Evolutionary conservation across 2,113 vertebrate genomes (phyloP), one percentile per base, ranked within the genome.

Genomic region (Bambusicola thoracicus): DNA sequence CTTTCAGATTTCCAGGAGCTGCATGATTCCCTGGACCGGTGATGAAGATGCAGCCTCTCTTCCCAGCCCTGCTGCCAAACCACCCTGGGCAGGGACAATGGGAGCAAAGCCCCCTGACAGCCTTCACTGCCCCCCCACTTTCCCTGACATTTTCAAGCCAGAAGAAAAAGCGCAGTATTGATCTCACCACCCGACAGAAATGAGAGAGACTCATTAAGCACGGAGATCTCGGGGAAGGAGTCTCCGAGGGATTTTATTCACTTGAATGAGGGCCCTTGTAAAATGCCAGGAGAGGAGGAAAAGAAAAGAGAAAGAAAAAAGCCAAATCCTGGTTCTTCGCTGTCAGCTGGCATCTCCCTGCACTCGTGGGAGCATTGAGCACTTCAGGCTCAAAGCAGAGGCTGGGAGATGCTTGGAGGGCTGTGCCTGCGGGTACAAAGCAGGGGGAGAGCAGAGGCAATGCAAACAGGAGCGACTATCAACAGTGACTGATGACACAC

Each of bases 401-500:
- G 43, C 34, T 75, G 19, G 1, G 4, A 62, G 62, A 27, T 11
- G 6, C 68, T 56, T 9, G 6, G 41, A 83, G 46, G 81, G 19
- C 19, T 68, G 75, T 9, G 84, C 59, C 81, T 95, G 77, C 6
- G 7, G 74, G 81, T 2, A 0, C 27, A 27, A 89, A 32, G 49
- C 65, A 24, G 46, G 65, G 40, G 48, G 85, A 94, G 20, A 78
- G 63, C 24, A 81, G 48, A 34, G 4, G 62, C 72, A 82, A 32
- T 0, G 0, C 14, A 27, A 86, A 66, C 15, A 8, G 69, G 93
- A 87, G 89, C 84, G 74, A 92, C 94, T 29, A 77, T 5, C 85
- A 90, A 81, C 61, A 90, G 51, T 84, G 89, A 95, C 55, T 95
- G 94, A 92, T 3, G 5, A 38, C 74, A 81, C n/a, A 34, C 22